These are phyloP conservation scores for Baronia brevicornis DNA, from an alignment of 2,888 invertebrate genomes.

Conservation along the genomic window DNA sequence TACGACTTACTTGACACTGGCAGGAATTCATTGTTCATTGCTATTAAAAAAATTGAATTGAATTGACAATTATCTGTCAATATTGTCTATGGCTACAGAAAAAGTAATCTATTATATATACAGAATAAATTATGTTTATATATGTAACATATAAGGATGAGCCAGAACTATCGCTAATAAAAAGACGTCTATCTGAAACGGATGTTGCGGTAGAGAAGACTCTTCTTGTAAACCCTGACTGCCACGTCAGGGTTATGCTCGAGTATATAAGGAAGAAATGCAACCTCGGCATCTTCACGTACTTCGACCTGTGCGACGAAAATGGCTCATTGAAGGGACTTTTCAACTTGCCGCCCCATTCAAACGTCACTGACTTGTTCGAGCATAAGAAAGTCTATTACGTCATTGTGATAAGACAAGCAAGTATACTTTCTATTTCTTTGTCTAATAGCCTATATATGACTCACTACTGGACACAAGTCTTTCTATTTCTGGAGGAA, in stretches of 20 bases:
- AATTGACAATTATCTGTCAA: slow-evolving; percentile 1
- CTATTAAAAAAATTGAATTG: too few relatives aligned
- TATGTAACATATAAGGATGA: slow-evolving; percentile 46
- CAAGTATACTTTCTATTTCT: too few relatives aligned
- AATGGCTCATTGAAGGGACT: slow-evolving; percentile 38
- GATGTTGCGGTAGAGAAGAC: slow-evolving; percentile 42
- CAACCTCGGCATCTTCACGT: slow-evolving; percentile 41
- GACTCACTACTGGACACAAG: too few relatives aligned
- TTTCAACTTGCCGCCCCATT: slow-evolving; percentile 43
- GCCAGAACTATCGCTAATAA: slow-evolving; percentile 40
- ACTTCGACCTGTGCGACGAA: slow-evolving; percentile 56
- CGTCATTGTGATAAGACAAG: slow-evolving; percentile 45
- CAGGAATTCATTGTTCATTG: too few relatives aligned
- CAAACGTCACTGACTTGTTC: slow-evolving; percentile 43
- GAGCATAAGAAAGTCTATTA: slow-evolving; percentile 53
- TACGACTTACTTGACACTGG: too few relatives aligned
- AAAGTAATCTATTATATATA: neutral
- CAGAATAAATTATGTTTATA: slow-evolving; percentile 44
- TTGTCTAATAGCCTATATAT: too few relatives aligned
- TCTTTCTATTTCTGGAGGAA: too few relatives aligned
- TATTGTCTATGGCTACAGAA: neutral
- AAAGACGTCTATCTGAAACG: slow-evolving; percentile 26
- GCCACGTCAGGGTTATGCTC: slow-evolving; percentile 54
- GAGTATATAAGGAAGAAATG: slow-evolving; percentile 60
- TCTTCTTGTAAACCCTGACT: slow-evolving; percentile 53